These are phyloP conservation scores for Cromileptes altivelis DNA, from an alignment of 2,113 vertebrate genomes.

Conservation along the genomic window DNA sequence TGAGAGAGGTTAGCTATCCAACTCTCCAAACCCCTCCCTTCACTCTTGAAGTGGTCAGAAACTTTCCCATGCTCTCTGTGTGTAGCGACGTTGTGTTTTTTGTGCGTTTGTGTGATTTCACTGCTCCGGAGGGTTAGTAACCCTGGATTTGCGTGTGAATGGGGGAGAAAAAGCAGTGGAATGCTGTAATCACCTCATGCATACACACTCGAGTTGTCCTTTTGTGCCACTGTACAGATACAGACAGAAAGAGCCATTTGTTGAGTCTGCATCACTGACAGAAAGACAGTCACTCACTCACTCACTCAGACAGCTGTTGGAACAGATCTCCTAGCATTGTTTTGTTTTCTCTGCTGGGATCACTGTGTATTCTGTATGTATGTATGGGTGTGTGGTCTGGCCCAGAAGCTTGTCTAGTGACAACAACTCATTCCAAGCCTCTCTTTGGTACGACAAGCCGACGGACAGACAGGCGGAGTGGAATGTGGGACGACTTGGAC, in stretches of 20 bases:
- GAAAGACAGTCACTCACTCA: slow-evolving; percentile 56
- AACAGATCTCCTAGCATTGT: slow-evolving; percentile 49
- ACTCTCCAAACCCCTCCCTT: slow-evolving; percentile 31
- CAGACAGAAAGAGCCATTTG: slow-evolving; percentile 59
- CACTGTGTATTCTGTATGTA: slow-evolving; percentile 30
- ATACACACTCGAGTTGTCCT: slow-evolving; percentile 67
- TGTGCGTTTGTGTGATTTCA: slow-evolving; percentile 63
- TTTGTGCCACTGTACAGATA: slow-evolving; percentile 75
- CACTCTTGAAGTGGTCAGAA: slow-evolving; percentile 60
- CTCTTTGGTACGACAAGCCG: slow-evolving; percentile 48
- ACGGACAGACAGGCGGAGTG: slow-evolving; percentile 33
- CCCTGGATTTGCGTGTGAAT: slow-evolving; percentile 81
- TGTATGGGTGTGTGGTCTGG: slow-evolving; percentile 58
- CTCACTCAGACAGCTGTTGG: slow-evolving; percentile 66
- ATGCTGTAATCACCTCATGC: slow-evolving; percentile 70
- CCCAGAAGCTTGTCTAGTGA: slow-evolving; percentile 48
- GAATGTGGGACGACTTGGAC: slow-evolving; percentile 65
- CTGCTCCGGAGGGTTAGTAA: slow-evolving; percentile 64
- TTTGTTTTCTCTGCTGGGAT: slow-evolving; percentile 52
- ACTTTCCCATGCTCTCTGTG: slow-evolving; percentile 80
- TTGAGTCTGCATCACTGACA: slow-evolving; percentile 46
- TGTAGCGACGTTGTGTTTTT: slow-evolving; percentile 66
- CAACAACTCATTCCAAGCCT: slow-evolving; percentile 61
- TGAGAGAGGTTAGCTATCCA: slow-evolving; percentile 25
- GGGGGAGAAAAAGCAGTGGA: slow-evolving; percentile 66